Conservation (phyloP, 2,797 vertebrate genomes). For the Gymnoscopelus braueri region DNA sequence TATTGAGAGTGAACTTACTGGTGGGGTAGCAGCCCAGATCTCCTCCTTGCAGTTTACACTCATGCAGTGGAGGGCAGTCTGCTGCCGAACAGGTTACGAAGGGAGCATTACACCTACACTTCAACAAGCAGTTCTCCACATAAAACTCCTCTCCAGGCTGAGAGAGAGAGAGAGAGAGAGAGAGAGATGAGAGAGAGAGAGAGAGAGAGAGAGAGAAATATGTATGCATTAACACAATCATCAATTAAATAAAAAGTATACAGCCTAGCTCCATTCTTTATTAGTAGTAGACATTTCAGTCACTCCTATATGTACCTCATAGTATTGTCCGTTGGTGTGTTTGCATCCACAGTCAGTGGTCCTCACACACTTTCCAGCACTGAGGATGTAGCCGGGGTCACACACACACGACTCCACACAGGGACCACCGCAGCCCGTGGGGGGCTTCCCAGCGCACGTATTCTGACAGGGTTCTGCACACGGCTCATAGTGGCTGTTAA, state of each 20-base stretch:
- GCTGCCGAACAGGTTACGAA: conserved; percentile 58
- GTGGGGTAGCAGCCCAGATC: conserved; percentile 80
- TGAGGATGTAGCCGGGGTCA: conserved; percentile 76
- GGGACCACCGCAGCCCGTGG: conserved; percentile 57
- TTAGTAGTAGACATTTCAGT: no score
- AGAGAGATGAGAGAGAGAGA: not conserved
- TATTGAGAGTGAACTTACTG: conserved; percentile 56
- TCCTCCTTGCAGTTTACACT: conserved; percentile 76
- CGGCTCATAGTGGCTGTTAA: conserved; percentile 80
- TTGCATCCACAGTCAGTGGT: conserved; percentile 70
- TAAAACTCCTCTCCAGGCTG: conserved; percentile 83
- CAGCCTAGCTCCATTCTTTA: no score
- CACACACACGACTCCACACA: conserved; percentile 81
- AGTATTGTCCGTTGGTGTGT: conserved; percentile 72
- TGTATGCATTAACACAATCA: no score
- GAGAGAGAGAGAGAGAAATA: no score
- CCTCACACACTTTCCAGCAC: conserved; percentile 74
- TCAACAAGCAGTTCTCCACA: conserved; percentile 73
- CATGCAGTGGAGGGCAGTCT: conserved; percentile 70
- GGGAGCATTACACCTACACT: conserved; percentile 74
- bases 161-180: conserved; percentile 20
- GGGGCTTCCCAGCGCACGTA: conserved; percentile 66
- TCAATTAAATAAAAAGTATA: no score
- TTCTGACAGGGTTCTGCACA: conserved; percentile 79
- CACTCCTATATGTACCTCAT: conserved; percentile 53